These are phyloP conservation scores for Lasioglossum lativentre DNA, from an alignment of 2,888 invertebrate species.

Conservation along the genomic window DNA sequence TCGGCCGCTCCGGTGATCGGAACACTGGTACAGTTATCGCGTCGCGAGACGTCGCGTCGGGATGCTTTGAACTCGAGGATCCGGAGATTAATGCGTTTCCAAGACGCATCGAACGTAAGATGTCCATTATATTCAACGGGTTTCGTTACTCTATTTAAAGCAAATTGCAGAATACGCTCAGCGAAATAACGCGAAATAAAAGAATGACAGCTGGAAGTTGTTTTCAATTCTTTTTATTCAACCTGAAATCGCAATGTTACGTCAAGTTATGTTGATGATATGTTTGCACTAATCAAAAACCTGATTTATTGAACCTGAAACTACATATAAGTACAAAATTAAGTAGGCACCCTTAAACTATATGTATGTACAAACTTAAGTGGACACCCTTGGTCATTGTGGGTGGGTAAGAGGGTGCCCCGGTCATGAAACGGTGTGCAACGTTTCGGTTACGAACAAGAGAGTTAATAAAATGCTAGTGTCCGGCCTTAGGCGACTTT, in stretches of 20 bases:
- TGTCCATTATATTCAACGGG: neutral
- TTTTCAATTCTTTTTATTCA: neutral
- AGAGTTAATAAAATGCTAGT: too few relatives aligned
- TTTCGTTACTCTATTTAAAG: neutral
- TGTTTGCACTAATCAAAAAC: too few relatives aligned
- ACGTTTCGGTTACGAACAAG: too few relatives aligned
- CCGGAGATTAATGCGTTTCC: neutral
- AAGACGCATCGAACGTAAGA: neutral
- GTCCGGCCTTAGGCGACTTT: too few relatives aligned
- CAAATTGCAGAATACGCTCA: neutral
- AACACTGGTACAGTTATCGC: slow-evolving; percentile 46
- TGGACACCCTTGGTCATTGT: too few relatives aligned
- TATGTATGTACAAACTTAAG: too few relatives aligned
- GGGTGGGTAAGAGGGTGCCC: too few relatives aligned
- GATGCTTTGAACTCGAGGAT: slow-evolving; percentile 5
- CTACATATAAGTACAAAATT: too few relatives aligned
- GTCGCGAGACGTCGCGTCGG: neutral
- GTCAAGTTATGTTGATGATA: too few relatives aligned
- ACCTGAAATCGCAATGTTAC: neutral
- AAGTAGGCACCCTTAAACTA: too few relatives aligned
- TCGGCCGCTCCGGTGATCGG: slow-evolving; percentile 37
- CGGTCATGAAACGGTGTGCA: too few relatives aligned
- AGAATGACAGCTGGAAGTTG: neutral
- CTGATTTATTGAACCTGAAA: too few relatives aligned
- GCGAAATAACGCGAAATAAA: neutral